Evolutionary conservation across 2,797 vertebrate species (phyloP), one percentile per base, ranked within the genome.

Genomic region (Rhinichthys osculus): DNA sequence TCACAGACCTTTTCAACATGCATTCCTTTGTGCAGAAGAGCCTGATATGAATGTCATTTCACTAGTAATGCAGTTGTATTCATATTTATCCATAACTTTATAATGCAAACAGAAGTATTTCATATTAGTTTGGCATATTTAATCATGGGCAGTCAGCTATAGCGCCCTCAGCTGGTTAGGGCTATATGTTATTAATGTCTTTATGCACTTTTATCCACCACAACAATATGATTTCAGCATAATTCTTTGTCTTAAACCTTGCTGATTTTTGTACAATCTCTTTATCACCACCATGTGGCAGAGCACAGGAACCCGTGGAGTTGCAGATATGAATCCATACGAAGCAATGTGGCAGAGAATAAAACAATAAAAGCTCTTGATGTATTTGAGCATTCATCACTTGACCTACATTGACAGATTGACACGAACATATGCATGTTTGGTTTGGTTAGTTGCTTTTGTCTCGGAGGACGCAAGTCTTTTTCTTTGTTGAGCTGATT

Each of bases 221-320:
- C 17, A 42, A 27, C 42, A 27, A 7, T 78, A 44, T 76, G 52
- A 66, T 50, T 67, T 7, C 10, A 40, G 16, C 42, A 59, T 27
- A n/a, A 42, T 21, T 88, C 6, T 59, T 70, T 33, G 27, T 14
- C n/a, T 40, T 21, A 5, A 82, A 85, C 62, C 66, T 69, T 67
- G 9, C 33, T 27, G 47, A 33, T 73, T 84, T 76, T 77, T 42
- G 23, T 33, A 42, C 42, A 50, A 40, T 64, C 84, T 57, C 47
- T 82, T 82, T 54, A 86, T 80, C 85, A n/a, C 81, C 57, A 78
- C 85, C 82, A 81, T 86, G 78, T 85, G 86, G 86, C 30, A 10
- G 81, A 78, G 21, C 10, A 67, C 47, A 80, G 59, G 13, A 82
- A 42, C 42, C 77, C 30, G 1, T 5, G 13, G 13, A 64, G 64